Evolutionary conservation across 2,888 invertebrate genomes (phyloP), one percentile per base, ranked within the genome.

Genomic region (Pterostichus madidus): DNA sequence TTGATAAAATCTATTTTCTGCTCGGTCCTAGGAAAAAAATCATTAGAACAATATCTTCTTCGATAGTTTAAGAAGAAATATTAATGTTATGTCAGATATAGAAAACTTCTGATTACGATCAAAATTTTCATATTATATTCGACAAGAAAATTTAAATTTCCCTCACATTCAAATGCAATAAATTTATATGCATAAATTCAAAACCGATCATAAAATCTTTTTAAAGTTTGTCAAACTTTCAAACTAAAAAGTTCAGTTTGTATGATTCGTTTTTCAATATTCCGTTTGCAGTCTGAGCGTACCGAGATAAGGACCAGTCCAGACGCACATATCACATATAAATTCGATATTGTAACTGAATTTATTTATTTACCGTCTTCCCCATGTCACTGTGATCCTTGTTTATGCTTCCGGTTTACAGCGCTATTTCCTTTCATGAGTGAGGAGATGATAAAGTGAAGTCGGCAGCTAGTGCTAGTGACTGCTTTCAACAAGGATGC

Each of bases 351-450:
- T 64, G 44, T 64, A 15, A 53, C 24, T 11, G 64, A 64, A 49
- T 64, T 17, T 79, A 79, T 79, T 61, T 79, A 49, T 79, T 79
- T 76, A 56, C 76, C 13, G 56, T 39, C 76, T 35, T 52, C 76
- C 7, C 31, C n/a, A 5, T 77, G 77, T 77, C 59, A 53, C 53
- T 31, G 6, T 17, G 75, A 78, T 61, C 46, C 78, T 78, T 59
- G 78, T 78, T 78, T 78, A 78, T 78, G 46, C 39, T 17, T 39
- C 59, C 59, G 68, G 61, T 68, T 79, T 68, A 64, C 35, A 46
- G 35, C 39, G 56, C 44, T 75, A 75, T 75, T 75, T 75, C 75
- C 52, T 75, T 75, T 73, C 46, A 17, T 49, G 24, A 24, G 52
- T 13, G 39, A 6, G 4, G 31, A 13, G 15, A 75, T 49, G 73